Base-by-base conservation (phyloP, 2,113 vertebrate genomes). In the Carlito syrichta region DNA sequence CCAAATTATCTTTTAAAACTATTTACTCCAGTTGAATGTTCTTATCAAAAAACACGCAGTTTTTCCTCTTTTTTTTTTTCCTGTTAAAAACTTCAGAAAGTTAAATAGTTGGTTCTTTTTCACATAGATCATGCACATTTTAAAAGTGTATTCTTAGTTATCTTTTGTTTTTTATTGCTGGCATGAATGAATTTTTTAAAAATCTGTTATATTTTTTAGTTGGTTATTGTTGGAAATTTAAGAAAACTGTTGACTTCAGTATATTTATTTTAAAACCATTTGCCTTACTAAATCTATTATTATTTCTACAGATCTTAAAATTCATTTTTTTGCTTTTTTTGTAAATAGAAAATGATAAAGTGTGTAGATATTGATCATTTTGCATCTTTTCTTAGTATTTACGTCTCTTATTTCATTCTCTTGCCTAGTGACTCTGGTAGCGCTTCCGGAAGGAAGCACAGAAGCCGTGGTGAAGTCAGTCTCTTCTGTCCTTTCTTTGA, bases 291-390 rank as follows among this genome's bases (percentile, higher is more conserved):
- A 92, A 85, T 81, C 43, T 86, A 85, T 76, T 88, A 54, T 92
- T 76, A 91, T 94, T 97, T 92, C 52, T 76, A 96, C 56, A 68
- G 62, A 7, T 32, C n/a, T 82, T 88, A 81, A 54, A 60, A 91
- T 97, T 52, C 54, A 89, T 92, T 89, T 88, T 91, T 56, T 68
- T 78, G 17, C 0, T n/a, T 22, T 30, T n/a, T 30, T 40, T 87
- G 19, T 30, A 71, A 69, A 17, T n/a, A 54, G 88, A 84, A 69
- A 86, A 92, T 89, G 12, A 82, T n/a, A 89, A 35, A 81, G 82
- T 76, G 50, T 48, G 58, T 7, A 3, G 48, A 27, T 54, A 89
- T 76, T 85, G 66, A 69, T 89, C 45, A 23, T 52, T 89, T 92
- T 89, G 50, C 77, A 79, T 96, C 32, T 58, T 27, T n/a, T 23